These are phyloP conservation scores for Siniperca chuatsi DNA, from an alignment of 2,113 vertebrate genomes.

Conservation along the genomic window DNA sequence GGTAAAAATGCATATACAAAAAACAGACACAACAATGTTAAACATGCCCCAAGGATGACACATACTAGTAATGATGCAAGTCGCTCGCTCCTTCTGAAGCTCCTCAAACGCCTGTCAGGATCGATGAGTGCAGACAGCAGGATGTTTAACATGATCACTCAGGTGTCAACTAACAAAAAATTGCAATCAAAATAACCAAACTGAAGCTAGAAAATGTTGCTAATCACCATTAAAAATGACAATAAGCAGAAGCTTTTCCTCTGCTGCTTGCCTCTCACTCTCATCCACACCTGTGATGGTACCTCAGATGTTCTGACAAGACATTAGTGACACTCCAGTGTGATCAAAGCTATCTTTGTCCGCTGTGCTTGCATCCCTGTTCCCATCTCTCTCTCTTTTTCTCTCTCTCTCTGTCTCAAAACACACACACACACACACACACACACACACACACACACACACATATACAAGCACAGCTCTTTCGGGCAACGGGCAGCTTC, in stretches of 20 bases:
- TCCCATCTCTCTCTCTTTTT: constrained; percentile 29
- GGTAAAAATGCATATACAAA: constrained; percentile 13
- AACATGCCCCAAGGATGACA: constrained; percentile 53
- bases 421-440: not conserved
- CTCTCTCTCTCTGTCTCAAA: not conserved
- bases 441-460: constrained; percentile 26
- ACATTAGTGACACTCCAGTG: constrained; percentile 78
- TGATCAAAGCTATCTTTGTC: constrained; percentile 82
- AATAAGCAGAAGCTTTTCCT: constrained; percentile 21
- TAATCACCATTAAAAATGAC: constrained; percentile 17
- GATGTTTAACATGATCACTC: constrained; percentile 81
- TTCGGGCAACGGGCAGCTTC: constrained; percentile 61
- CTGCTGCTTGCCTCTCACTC: constrained; percentile 34
- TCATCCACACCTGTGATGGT: constrained; percentile 65
- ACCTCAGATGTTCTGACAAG: constrained; percentile 70
- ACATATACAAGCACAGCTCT: constrained; percentile 42
- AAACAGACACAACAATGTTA: constrained; percentile 1
- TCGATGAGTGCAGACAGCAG: constrained; percentile 83
- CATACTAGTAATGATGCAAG: constrained; percentile 83
- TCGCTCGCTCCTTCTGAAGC: constrained; percentile 81
- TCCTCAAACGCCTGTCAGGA: constrained; percentile 78
- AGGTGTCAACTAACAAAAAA: constrained; percentile 9
- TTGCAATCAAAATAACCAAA: constrained; percentile 38
- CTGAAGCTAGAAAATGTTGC: not conserved
- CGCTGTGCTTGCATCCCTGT: constrained; percentile 55